phyloP scores from a whole-genome alignment of 2,113 vertebrate species.

The Bujurquina vittata region DNA sequence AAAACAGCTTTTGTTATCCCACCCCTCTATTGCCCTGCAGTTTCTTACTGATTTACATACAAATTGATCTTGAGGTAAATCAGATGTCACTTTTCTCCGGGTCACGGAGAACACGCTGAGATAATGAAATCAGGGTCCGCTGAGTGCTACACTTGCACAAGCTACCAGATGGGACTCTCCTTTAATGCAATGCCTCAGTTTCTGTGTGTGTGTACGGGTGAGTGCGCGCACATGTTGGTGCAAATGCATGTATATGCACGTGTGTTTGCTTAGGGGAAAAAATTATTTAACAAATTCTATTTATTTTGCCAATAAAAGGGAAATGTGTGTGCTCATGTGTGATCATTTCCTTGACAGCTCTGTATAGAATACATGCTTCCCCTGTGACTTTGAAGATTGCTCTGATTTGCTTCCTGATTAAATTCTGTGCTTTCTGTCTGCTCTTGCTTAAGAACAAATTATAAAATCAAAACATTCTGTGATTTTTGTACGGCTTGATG shows the following conservation, averaged over 20 bases:
- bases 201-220: slow-evolving; percentile 29
- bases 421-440: slow-evolving; percentile 25
- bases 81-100: slow-evolving; percentile 83
- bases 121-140: slow-evolving; percentile 83
- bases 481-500: slow-evolving; percentile 1
- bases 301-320: slow-evolving; percentile 71
- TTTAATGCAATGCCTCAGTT: slow-evolving; percentile 68
- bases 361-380: slow-evolving; percentile 53
- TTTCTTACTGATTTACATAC: slow-evolving; percentile 84
- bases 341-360: slow-evolving; percentile 70
- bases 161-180: slow-evolving; percentile 77
- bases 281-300: slow-evolving; percentile 74
- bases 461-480: not conserved
- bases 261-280: slow-evolving; percentile 46
- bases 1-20: slow-evolving; percentile 77
- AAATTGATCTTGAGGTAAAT: slow-evolving; percentile 87
- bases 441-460: not conserved
- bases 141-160: slow-evolving; percentile 76
- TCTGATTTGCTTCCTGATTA: slow-evolving; percentile 55
- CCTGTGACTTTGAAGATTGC: slow-evolving; percentile 56
- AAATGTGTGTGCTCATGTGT: slow-evolving; percentile 69
- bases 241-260: slow-evolving; percentile 3
- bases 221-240: slow-evolving; percentile 35
- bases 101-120: slow-evolving; percentile 81
- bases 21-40: slow-evolving; percentile 72